Evolutionary conservation across 30 jellyfish, hydroid and myxozoan species (phyloP), one percentile per base, ranked within the genome.

Genomic region (Aurelia coerulea): DNA sequence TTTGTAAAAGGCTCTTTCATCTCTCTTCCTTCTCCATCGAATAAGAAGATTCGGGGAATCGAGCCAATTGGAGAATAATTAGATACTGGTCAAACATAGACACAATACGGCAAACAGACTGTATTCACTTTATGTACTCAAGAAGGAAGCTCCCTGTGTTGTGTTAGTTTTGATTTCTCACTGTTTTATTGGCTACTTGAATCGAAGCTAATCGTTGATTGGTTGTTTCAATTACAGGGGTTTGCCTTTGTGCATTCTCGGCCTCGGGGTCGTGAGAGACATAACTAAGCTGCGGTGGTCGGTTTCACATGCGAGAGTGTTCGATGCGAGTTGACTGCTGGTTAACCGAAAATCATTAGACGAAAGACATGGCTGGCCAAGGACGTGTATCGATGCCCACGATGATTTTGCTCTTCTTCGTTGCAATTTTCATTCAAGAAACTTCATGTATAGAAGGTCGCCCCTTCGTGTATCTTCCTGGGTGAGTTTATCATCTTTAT

Each of bases 401-500:
- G 4, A 23, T 71, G 60, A n/a, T 79, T 14, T 32, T 65, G 23
- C 89, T 79, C 29, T 14, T 79, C 23, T 54, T 65, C 51, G 73
- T 63, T 29, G 31, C 50, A 46, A 75, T 32, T 63, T 35, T 46
- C 42, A 64, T 65, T 14, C 37, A 49, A 68, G 50, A 31, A 32
- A 75, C 71, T 37, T 46, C 52, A 4, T 79, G 89, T 71, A 29
- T 46, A 16, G 80, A 79, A 50, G 67, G 89, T 35, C 80, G 64
- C n/a, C 89, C 89, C 14, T 79, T 79, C 74, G 89, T 79, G 80
- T 79, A 79, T 52, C 80, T 79, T 41, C 89, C 89, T 12, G 89
- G 89, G 89, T 79, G 51, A 64, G 89, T 79, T 10, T 53, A 18
- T 63, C 13, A n/a, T 3, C 71, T 79, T 10, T 53, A 18, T 64